phyloP scores from a whole-genome alignment of 2,113 vertebrate genomes.

The Sciurus niger region DNA sequence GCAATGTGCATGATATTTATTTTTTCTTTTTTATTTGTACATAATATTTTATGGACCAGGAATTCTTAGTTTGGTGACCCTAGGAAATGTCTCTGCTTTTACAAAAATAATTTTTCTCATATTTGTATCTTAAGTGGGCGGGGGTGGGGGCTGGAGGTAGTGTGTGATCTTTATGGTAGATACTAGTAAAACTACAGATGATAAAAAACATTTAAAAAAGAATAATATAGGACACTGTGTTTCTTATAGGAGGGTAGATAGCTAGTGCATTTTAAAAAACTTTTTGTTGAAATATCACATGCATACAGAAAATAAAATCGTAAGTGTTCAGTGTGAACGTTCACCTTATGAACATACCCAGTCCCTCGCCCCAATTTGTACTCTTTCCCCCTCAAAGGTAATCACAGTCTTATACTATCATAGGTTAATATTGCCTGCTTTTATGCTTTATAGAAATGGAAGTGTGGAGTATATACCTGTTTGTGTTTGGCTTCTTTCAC shows the following conservation, averaged over 20 bases:
- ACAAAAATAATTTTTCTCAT: slow-evolving; percentile 50
- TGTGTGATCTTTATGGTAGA: not conserved
- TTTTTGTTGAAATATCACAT: slow-evolving; percentile 28
- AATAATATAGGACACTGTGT: not conserved
- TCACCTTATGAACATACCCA: not conserved
- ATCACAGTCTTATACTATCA: not conserved
- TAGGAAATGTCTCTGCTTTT: slow-evolving; percentile 32
- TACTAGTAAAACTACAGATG: not conserved
- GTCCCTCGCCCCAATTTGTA: not conserved
- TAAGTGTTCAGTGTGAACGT: slow-evolving; percentile 46
- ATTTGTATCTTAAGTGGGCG: not conserved
- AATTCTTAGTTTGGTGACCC: slow-evolving; percentile 60
- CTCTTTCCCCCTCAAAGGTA: not conserved
- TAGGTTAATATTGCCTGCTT: slow-evolving; percentile 31
- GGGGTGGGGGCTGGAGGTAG: too few species aligned
- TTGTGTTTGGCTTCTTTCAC: slow-evolving; percentile 26
- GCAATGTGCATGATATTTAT: not conserved
- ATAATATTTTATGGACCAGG: slow-evolving; percentile 3
- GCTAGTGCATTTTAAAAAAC: not conserved
- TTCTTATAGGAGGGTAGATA: not conserved
- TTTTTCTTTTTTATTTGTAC: not conserved
- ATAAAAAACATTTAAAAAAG: slow-evolving; percentile 42
- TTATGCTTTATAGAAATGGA: slow-evolving; percentile 24
- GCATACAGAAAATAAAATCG: not conserved
- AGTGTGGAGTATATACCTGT: not conserved